These are phyloP conservation scores for Brachionus angularis DNA, from an alignment of 1,140 invertebrate genomes.

Conservation along the genomic window DNA sequence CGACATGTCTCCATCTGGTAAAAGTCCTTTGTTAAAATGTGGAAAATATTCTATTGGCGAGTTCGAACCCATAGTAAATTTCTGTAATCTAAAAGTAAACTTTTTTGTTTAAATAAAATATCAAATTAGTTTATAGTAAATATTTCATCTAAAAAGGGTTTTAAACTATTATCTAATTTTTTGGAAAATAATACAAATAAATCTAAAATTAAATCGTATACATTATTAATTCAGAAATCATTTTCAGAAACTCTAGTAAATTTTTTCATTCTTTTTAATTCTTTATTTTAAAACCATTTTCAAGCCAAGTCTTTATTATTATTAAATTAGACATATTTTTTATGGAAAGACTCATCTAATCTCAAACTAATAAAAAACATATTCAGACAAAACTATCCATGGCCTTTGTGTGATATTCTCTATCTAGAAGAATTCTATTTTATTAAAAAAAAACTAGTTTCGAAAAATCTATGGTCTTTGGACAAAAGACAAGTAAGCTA, in stretches of 20 bases:
- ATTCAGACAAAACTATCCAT: background rate
- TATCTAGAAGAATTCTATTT: constrained; percentile 20
- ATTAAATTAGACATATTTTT: constrained; percentile 10
- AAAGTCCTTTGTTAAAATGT: constrained; percentile 27
- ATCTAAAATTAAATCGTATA: constrained; percentile 13
- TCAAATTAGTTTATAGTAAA: background rate
- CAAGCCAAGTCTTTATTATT: too few relatives aligned
- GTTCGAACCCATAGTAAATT: constrained; percentile 40
- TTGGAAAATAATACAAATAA: constrained; percentile 20
- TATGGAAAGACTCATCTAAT: background rate
- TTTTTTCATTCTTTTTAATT: background rate
- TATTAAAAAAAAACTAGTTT: background rate
- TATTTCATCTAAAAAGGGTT: background rate
- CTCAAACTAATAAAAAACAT: constrained; percentile 11
- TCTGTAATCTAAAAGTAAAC: constrained; percentile 34
- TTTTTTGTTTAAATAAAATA: background rate
- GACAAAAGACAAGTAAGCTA: background rate
- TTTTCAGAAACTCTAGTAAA: background rate
- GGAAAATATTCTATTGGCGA: constrained; percentile 40
- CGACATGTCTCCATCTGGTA: constrained; percentile 40
- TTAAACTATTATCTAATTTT: constrained; percentile 4
- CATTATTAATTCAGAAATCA: constrained; percentile 15
- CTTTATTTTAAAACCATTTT: background rate
- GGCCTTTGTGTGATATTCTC: constrained; percentile 24
- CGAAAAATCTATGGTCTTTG: background rate